Base-by-base conservation (phyloP, 2,797 vertebrate species). In the Aselliscus stoliczkanus region DNA sequence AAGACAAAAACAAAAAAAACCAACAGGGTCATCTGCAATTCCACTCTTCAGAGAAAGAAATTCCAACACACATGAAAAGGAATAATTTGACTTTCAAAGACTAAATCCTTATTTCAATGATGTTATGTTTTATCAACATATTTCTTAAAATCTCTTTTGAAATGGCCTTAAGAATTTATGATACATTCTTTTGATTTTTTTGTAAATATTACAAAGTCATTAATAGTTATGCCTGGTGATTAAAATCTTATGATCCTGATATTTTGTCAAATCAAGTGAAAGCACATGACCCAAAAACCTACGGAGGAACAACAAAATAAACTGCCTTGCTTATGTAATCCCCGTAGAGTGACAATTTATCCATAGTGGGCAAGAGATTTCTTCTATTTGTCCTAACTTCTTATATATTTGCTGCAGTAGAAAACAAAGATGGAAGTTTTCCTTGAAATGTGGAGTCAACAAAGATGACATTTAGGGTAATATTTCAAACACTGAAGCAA, bases 351-450 rank as follows among this genome's bases (percentile, higher is more conserved):
- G 17, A 73, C 31, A 83, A 27, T 93, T 93, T 90, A 77, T 77
- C 67, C 44, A 37, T 14, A 11, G 42, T 54, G 65, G 44, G 42
- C 14, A 83, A 90, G 34, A 37, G 12, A 88, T 95, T 77, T 60
- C 42, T 85, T 75, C 13, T 47, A 65, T 70, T 70, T 72, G 1
- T 65, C 79, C 56, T 90, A 44, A 10, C 1, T 18, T 17, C 6
- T 58, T 81, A 27, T 87, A 15, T 62, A 12, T 70, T 47, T 94
- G 34, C 29, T 86, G 2, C 65, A 73, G 42, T 83, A 87, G 64
- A 94, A 90, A 90, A 5, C 20, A 44, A 70, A 93, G 65, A 65
- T 86, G 12, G 72, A 81, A 86, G 13, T 90, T 96, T 92, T 54
- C 60, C 56, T 94, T 42, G 54, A 76, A 93, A 25, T 1, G 64